Evolutionary conservation across 1,140 invertebrate genomes (phyloP), one percentile per base, ranked within the genome.

Genomic region (Harlomillsia oculata): DNA sequence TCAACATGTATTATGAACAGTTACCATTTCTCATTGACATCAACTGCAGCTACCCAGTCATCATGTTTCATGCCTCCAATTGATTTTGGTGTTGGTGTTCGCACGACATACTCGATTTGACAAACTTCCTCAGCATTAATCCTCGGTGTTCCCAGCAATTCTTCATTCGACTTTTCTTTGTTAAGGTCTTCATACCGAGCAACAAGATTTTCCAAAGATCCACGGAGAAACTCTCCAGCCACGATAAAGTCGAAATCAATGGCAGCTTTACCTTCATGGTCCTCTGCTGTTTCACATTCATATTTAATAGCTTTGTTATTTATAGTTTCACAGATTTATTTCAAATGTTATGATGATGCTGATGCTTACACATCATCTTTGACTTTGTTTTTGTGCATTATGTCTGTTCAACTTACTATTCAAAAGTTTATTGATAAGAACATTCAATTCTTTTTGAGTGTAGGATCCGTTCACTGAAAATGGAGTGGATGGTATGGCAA

Each of bases 31-130:
- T 80, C 78, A 56, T 73, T 72, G 46, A 80, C 77, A 61, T 85
- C 80, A 21, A 94, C 82, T 32, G 87, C 82, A 44, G 85, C 84
- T 11, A 97, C 89, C 94, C 94, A 97, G 71, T 97, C 93, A 74
- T 97, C 89, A 70, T 96, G 91, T 66, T 90, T 77, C 45, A 97
- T 74, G 67, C 86, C 89, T 69, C 95, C 85, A 69, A 91, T 79
- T 11, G 92, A 92, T 67, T 87, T 79, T 0, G 93, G 94, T 3
- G 91, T 82, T 40, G 89, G 87, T 61, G 83, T 81, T 65, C 84
- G 79, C 70, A 91, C 85, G 30, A 96, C 72, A 75, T 95, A 97
- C 74, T 97, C 92, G 46, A 97, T 76, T 53, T 88, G 82, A 60
- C 95, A 74, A 23, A 87, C 82, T 49, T 79, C 76, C 74, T 93